Percentiles rank a stretch among this genome's conserved stretches.
phyloP scores from a whole-genome alignment of 1,140 invertebrate species.

The Drosophila suzukii region DNA sequence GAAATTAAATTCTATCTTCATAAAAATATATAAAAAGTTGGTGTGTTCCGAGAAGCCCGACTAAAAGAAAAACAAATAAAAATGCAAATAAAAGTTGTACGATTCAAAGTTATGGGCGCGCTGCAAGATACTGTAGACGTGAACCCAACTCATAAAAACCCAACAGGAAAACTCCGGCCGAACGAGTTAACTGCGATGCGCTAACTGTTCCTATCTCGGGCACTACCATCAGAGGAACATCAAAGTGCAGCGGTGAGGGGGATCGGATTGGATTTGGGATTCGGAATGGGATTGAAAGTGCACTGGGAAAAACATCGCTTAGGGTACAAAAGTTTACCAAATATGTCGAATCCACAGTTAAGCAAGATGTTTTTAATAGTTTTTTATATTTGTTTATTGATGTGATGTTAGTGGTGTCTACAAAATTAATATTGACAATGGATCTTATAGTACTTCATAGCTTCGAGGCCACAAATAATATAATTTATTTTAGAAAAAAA shows the following conservation, averaged over 20 bases:
- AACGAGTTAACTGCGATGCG: constrained; percentile 49
- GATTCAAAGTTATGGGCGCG: constrained; percentile 65
- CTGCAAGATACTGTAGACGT: constrained; percentile 52
- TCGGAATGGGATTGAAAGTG: constrained; percentile 24
- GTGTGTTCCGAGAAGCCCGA: constrained; percentile 44
- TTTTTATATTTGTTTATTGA: not conserved
- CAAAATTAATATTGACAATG: too few relatives aligned
- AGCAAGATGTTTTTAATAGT: too few relatives aligned
- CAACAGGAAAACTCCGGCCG: constrained; percentile 34
- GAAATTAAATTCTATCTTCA: constrained; percentile 51
- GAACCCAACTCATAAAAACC: constrained; percentile 65
- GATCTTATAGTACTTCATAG: too few relatives aligned
- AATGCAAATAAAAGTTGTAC: constrained; percentile 77
- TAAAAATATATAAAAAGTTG: constrained; percentile 42
- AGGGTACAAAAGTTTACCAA: too few relatives aligned
- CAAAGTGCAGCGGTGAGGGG: constrained; percentile 60
- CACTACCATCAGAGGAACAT: constrained; percentile 67
- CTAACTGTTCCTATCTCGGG: constrained; percentile 69
- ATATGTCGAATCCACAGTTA: too few relatives aligned
- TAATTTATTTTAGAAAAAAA: too few relatives aligned
- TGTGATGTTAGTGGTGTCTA: too few relatives aligned
- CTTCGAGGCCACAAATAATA: too few relatives aligned
- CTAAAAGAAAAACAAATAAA: constrained; percentile 56
- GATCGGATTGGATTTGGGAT: constrained; percentile 38
- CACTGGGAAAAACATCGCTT: not conserved